These are phyloP conservation scores for Tupiocoris notatus DNA, from an alignment of 2,888 invertebrate genomes.

Conservation along the genomic window DNA sequence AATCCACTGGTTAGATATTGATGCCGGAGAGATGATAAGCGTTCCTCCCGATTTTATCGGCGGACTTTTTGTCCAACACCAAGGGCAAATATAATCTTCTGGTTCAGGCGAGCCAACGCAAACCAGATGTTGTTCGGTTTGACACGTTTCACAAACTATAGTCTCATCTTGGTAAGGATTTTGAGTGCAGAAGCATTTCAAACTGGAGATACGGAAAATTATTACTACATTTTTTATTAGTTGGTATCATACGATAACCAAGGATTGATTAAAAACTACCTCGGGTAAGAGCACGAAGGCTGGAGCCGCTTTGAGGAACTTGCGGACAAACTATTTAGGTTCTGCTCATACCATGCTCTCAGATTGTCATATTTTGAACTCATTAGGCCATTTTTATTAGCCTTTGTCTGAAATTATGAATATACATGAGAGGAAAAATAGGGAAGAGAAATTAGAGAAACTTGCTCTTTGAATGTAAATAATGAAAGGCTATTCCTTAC, in stretches of 20 bases:
- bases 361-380: conserved; percentile 40
- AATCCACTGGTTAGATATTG: conserved; percentile 70
- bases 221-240: background rate
- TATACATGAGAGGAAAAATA: too few relatives aligned
- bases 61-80: conserved; percentile 61
- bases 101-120: conserved; percentile 61
- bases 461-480: too few relatives aligned
- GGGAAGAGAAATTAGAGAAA: too few relatives aligned
- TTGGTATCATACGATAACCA: too few relatives aligned
- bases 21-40: conserved; percentile 68
- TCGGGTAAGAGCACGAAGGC: background rate
- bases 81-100: conserved; percentile 62
- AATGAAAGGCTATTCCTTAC: too few relatives aligned
- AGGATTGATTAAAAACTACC: background rate
- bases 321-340: background rate
- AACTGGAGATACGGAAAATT: too few relatives aligned
- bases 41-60: conserved; percentile 63
- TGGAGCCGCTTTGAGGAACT: background rate
- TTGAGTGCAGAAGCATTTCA: conserved; percentile 56
- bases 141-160: conserved; percentile 60
- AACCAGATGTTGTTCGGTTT: conserved; percentile 61
- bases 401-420: too few relatives aligned
- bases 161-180: conserved; percentile 49
- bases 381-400: conserved; percentile 24
- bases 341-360: conserved; percentile 26